Evolutionary conservation across 2,888 invertebrate genomes (phyloP).

Genomic region (Apotomis betuletana): DNA sequence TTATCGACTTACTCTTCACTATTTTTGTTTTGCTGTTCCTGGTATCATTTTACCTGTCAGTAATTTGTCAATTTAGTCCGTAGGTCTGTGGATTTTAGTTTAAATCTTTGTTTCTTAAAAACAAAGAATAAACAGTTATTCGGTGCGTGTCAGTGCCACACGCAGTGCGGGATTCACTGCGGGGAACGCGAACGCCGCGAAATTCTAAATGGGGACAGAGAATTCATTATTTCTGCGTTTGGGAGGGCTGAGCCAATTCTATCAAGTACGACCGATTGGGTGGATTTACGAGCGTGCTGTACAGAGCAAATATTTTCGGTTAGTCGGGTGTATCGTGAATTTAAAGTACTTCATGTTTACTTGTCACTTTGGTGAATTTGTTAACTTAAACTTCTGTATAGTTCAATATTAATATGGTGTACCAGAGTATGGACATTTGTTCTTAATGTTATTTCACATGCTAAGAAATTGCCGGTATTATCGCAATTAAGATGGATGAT

Average conservation of each 20-base stretch:
- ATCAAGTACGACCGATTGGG: constrained; percentile 29
- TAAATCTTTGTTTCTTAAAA: constrained; percentile 1
- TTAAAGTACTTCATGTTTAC: neutral
- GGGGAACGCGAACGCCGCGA: constrained; percentile 24
- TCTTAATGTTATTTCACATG: too few relatives aligned
- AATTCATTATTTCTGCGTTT: constrained; percentile 34
- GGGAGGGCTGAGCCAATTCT: constrained; percentile 31
- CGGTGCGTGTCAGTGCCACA: constrained; percentile 17
- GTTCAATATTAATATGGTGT: too few relatives aligned
- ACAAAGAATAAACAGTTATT: neutral
- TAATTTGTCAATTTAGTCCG: too few relatives aligned
- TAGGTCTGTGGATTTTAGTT: too few relatives aligned
- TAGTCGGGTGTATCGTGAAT: neutral
- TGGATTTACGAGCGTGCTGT: constrained; percentile 29
- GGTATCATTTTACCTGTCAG: too few relatives aligned
- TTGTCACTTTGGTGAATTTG: neutral
- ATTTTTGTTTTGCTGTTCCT: too few relatives aligned
- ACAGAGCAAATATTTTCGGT: constrained; percentile 23
- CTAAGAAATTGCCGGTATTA: too few relatives aligned
- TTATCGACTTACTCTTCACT: too few relatives aligned
- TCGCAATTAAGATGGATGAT: too few relatives aligned
- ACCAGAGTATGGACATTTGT: too few relatives aligned
- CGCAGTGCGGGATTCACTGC: constrained; percentile 38
- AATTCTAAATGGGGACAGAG: constrained; percentile 27
- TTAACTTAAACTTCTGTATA: too few relatives aligned